Percentiles rank a stretch among this genome's conserved stretches.
Conservation (phyloP, 1,140 invertebrate genomes). For the Cydia pomonella region DNA sequence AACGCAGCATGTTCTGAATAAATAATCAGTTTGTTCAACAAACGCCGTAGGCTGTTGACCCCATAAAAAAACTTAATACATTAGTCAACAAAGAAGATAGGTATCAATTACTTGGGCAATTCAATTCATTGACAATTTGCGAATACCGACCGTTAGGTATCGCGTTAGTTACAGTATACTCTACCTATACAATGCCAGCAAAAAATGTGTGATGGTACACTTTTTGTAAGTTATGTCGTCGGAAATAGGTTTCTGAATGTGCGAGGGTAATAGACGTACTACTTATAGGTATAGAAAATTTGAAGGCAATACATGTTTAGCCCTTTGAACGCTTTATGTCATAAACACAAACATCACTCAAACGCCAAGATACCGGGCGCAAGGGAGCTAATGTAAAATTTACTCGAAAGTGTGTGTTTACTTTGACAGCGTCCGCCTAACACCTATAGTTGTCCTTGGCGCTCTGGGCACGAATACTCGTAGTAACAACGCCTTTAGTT, state of each 20-base stretch:
- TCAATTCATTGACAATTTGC: constrained; percentile 43
- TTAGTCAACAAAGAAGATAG: constrained; percentile 60
- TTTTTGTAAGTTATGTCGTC: neutral
- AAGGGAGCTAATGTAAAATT: too few species aligned
- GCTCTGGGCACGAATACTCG: too few species aligned
- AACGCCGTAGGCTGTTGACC: constrained; percentile 64
- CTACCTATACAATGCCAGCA: constrained; percentile 27
- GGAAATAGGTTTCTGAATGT: neutral
- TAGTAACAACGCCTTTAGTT: too few species aligned
- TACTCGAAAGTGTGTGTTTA: too few species aligned
- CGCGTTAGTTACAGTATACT: constrained; percentile 17
- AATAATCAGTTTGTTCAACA: constrained; percentile 57
- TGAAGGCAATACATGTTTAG: too few species aligned
- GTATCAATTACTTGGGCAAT: constrained; percentile 57
- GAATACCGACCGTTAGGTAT: constrained; percentile 46
- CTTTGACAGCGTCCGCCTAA: too few species aligned
- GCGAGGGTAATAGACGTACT: too few species aligned
- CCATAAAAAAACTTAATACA: constrained; percentile 55
- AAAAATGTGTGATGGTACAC: constrained; percentile 36
- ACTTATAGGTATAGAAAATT: too few species aligned
- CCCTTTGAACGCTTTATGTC: too few species aligned
- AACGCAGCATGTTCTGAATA: constrained; percentile 53
- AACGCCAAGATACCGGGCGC: too few species aligned
- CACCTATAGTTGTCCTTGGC: too few species aligned
- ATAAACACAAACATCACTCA: too few species aligned